Evolutionary conservation across 2,888 invertebrate genomes (phyloP).

Genomic region (Sympetrum striolatum): DNA sequence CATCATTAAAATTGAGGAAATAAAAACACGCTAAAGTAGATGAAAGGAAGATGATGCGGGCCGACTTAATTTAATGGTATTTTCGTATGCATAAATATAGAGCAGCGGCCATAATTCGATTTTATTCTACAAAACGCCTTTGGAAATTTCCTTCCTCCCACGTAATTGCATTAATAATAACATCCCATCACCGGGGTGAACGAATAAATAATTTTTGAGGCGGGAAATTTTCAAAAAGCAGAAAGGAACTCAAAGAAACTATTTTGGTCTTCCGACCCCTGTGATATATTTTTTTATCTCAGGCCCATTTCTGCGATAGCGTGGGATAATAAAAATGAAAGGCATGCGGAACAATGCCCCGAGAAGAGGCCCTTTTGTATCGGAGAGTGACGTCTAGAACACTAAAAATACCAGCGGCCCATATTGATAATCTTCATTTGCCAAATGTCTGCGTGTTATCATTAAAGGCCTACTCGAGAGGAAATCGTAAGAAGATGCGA

Average conservation of each 20-base stretch:
- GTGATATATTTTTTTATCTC: not conserved
- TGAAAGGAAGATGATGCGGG: constrained; percentile 7
- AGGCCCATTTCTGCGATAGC: not conserved
- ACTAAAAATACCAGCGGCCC: not conserved
- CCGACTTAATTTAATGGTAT: not conserved
- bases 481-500: not conserved
- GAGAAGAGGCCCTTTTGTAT: not conserved
- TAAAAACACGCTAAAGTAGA: not conserved
- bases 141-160: not conserved
- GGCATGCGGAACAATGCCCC: not conserved
- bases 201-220: not conserved
- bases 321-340: not conserved
- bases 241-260: not conserved
- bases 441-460: not conserved
- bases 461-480: not conserved
- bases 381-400: not conserved
- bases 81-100: not conserved
- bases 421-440: not conserved
- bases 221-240: not conserved
- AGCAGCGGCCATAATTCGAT: not conserved
- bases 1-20: not conserved
- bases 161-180: not conserved
- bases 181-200: not conserved
- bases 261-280: not conserved
- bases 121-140: not conserved